Percentiles rank a stretch among this genome's conserved stretches.
Evolutionary conservation across 2,888 invertebrate genomes (phyloP).

Genomic region (Drosophila barbarae): DNA sequence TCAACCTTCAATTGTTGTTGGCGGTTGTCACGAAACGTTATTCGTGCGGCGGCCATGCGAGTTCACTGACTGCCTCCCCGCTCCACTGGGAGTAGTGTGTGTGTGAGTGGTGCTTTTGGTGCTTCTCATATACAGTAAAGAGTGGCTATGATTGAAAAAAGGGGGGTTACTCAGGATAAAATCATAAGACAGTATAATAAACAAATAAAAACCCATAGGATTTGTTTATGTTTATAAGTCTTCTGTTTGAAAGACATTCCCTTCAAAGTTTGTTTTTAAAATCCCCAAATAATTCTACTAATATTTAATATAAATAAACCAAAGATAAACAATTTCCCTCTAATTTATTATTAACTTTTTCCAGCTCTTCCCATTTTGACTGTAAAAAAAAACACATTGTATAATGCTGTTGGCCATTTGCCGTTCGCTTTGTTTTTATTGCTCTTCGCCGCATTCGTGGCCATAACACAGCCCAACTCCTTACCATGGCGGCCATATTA

Average conservation of each 20-base stretch:
- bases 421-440: slow-evolving; percentile 70
- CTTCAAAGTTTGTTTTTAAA: too few relatives aligned
- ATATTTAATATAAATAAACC: too few relatives aligned
- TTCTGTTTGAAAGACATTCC: too few relatives aligned
- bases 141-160: neutral
- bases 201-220: too few relatives aligned
- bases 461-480: slow-evolving; percentile 22
- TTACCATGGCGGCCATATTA: slow-evolving; percentile 70
- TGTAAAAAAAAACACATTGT: slow-evolving; percentile 41
- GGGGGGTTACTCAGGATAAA: too few relatives aligned
- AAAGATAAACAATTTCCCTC: neutral
- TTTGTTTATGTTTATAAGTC: too few relatives aligned
- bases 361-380: neutral
- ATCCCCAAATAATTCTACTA: accelerated
- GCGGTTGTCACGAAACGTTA: slow-evolving; percentile 73
- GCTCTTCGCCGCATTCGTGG: slow-evolving; percentile 55
- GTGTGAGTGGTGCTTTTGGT: slow-evolving; percentile 53
- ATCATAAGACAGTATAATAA: too few relatives aligned
- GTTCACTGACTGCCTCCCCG: slow-evolving; percentile 72
- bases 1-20: slow-evolving; percentile 72
- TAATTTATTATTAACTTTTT: too few relatives aligned
- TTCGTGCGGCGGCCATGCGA: slow-evolving; percentile 76
- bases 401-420: slow-evolving; percentile 48
- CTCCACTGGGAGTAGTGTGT: slow-evolving; percentile 5
- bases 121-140: slow-evolving; percentile 59